Base-by-base conservation (phyloP, 2,113 vertebrate species). In the Petroica traversi region DNA sequence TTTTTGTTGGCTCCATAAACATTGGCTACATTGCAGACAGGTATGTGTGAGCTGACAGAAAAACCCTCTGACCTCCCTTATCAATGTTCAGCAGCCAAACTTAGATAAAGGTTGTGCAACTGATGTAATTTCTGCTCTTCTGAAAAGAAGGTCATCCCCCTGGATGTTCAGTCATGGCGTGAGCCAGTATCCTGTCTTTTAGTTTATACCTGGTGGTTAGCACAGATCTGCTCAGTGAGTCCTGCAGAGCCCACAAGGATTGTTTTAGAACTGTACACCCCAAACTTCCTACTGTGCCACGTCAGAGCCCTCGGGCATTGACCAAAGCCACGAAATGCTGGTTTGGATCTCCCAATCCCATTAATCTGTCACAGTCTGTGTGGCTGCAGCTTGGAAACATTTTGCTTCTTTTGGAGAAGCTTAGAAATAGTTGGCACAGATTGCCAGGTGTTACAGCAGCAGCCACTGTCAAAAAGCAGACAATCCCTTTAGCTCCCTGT, bases 1-100 rank as follows among this genome's bases (percentile, higher is more conserved):
- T 99, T 97, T 98, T 99, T 76, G 22, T 99, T 14, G 99, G 99
- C 20, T 99, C 99, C 74, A 46, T 99, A 52, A 84, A 97, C 33
- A 98, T 99, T 23, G 99, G 99, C 94, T 99, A 99, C 97, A 92
- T 99, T 91, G 99, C 99, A 54, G 99, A 99, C 98, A 99, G 98
- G 99, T 99, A 96, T 0, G 97, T 97, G 29, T 15, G 72, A 34
- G 40, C 58, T 36, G 43, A 29, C 62, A 5, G 15, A 34, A 71
- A 78, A 89, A 34, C 73, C 48, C 25, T 59, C 41, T 84, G 84
- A 79, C 40, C 67, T 77, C 40, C 29, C 31, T 72, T 84, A 83
- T 83, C 59, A 10, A 8, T 34, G 13, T 52, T 52, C n/a, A 52
- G 55, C 82, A 75, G 43, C 46, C 52, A 36, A 71, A 33, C 48